These are phyloP conservation scores for Tupaia chinensis DNA, from an alignment of 2,113 vertebrate genomes.

Conservation along the genomic window DNA sequence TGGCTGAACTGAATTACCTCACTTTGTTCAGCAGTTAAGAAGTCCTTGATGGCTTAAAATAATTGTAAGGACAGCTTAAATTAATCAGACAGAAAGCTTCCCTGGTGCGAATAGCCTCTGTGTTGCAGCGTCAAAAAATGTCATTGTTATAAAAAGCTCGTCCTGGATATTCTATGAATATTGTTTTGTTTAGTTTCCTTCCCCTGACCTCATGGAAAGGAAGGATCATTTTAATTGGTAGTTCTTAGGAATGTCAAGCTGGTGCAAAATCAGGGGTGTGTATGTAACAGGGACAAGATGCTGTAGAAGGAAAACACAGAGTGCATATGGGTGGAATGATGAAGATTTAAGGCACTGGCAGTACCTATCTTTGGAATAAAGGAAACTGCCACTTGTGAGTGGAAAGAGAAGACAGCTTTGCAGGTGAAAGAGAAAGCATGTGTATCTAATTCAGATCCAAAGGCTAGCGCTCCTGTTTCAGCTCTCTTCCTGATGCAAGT, in stretches of 20 bases:
- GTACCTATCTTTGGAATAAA: not conserved
- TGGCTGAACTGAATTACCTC: not conserved
- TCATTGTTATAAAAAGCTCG: not conserved
- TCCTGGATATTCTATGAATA: not conserved
- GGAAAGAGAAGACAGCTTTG: not conserved
- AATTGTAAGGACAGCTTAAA: slow-evolving; percentile 3
- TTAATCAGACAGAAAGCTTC: not conserved
- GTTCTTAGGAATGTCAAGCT: not conserved
- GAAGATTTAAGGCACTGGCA: not conserved
- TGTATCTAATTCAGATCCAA: not conserved
- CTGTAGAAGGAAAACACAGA: not conserved
- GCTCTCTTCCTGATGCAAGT: not conserved
- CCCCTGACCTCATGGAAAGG: not conserved
- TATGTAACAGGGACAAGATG: not conserved
- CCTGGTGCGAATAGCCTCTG: not conserved
- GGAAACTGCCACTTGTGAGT: not conserved
- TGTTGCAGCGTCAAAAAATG: not conserved
- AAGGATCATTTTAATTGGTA: slow-evolving; percentile 2
- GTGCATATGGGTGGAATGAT: not conserved
- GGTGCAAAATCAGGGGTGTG: not conserved
- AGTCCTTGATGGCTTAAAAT: not conserved
- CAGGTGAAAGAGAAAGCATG: not conserved
- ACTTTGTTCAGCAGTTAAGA: slow-evolving; percentile 18
- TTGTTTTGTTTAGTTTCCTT: too few relatives aligned
- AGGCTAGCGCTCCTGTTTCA: not conserved